phyloP scores from a whole-genome alignment of 2,113 vertebrate genomes.

The Hucho hucho region DNA sequence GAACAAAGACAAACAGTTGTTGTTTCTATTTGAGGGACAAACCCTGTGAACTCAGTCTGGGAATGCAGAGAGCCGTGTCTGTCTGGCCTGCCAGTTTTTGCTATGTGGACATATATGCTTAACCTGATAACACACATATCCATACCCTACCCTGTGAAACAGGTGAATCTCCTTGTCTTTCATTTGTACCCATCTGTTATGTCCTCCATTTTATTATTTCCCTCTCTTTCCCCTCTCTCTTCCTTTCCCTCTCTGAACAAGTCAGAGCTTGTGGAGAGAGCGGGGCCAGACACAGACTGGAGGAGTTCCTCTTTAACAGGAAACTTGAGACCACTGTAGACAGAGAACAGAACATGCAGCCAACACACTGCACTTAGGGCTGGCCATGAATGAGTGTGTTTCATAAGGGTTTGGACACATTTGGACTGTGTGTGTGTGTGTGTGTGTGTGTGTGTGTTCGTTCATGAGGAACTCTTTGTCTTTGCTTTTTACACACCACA shows the following conservation, averaged over 20 bases:
- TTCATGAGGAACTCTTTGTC: not conserved
- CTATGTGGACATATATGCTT: no score
- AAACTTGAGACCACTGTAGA: constrained; percentile 11
- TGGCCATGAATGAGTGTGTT: not conserved
- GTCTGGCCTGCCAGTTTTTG: not conserved
- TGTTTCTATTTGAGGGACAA: not conserved
- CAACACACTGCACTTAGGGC: not conserved
- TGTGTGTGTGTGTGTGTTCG: not conserved
- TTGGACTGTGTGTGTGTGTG: not conserved
- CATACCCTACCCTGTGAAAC: not conserved
- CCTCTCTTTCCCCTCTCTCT: not conserved
- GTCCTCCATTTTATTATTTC: not conserved
- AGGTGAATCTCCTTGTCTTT: not conserved
- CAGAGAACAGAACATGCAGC: not conserved
- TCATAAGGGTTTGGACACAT: not conserved
- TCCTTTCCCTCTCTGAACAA: not conserved
- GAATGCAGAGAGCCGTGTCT: not conserved
- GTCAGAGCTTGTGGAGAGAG: not conserved
- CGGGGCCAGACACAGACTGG: not conserved
- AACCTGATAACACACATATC: not conserved
- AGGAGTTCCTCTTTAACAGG: constrained; percentile 7
- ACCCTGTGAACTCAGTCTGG: not conserved
- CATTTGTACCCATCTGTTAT: not conserved
- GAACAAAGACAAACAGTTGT: not conserved
- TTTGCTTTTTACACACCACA: not conserved